Percentiles rank a stretch among this genome's conserved stretches.
Conservation (phyloP, 92 coral and sea anemone genomes). For the Palythoa grandiflora region DNA sequence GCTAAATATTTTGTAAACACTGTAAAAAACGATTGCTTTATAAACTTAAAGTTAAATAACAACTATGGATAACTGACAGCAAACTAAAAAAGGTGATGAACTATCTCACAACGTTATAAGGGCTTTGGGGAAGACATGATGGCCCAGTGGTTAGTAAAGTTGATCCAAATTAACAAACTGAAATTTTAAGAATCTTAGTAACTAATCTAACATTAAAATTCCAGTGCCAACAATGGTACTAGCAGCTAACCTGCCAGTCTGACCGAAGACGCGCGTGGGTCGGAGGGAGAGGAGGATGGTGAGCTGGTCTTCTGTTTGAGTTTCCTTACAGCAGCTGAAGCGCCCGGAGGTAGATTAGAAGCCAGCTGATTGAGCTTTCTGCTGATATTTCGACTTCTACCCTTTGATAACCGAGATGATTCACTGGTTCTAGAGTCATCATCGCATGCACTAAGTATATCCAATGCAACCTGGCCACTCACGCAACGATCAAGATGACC, state of each 20-base stretch:
- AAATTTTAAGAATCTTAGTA: background rate
- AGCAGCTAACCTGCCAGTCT: conserved; percentile 50
- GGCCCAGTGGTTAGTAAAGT: no score
- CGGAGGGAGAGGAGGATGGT: conserved; percentile 50
- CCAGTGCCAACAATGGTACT: background rate
- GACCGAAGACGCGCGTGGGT: conserved; percentile 45
- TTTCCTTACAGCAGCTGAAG: conserved; percentile 84
- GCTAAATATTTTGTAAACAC: no score
- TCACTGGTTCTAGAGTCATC: conserved; percentile 73
- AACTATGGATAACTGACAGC: no score
- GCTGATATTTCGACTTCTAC: conserved; percentile 71
- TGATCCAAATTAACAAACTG: no score
- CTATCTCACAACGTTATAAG: no score
- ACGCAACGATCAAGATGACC: conserved; percentile 98
- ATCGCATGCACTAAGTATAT: conserved; percentile 92
- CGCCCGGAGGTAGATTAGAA: conserved; percentile 85
- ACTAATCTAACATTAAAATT: background rate
- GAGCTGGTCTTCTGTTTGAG: conserved; percentile 63
- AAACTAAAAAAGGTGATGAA: no score
- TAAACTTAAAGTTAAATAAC: no score
- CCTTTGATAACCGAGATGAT: conserved; percentile 74
- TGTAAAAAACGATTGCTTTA: no score
- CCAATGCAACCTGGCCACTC: conserved; percentile 92
- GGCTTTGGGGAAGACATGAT: no score
- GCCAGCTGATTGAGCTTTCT: conserved; percentile 84